phyloP scores from a whole-genome alignment of 2,797 vertebrate genomes.

The Phaenicophaeus curvirostris region DNA sequence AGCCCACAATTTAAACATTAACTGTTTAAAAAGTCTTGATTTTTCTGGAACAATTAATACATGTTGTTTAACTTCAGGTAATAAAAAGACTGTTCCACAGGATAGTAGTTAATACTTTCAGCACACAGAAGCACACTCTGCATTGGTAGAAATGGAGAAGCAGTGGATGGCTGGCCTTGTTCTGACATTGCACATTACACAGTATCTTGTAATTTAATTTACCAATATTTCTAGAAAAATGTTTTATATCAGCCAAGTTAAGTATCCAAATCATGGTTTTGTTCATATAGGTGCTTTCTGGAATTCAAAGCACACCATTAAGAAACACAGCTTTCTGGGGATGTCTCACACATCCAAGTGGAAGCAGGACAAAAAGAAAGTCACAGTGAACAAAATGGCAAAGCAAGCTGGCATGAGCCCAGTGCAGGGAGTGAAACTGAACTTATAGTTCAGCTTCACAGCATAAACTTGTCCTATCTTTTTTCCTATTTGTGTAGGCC shows the following conservation, averaged over 20 bases:
- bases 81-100: accelerated
- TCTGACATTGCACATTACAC: neutral
- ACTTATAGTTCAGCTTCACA: neutral
- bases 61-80: neutral
- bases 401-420: accelerated
- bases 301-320: neutral
- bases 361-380: neutral
- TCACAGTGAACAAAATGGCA: neutral
- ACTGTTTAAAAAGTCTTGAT: neutral
- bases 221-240: neutral
- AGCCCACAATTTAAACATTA: neutral
- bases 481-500: neutral
- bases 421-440: neutral
- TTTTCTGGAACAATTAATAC: neutral
- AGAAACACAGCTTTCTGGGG: neutral
- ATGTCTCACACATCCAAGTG: neutral
- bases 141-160: neutral
- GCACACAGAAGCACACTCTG: neutral
- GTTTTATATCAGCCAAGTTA: neutral
- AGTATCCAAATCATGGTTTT: neutral
- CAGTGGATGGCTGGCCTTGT: accelerated
- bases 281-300: neutral
- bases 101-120: neutral
- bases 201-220: neutral
- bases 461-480: neutral